A percentile compares a stretch with the other conserved stretches of the same genome.
Conservation (phyloP, 2,113 vertebrate genomes). For the Sclerurus mexicanus region DNA sequence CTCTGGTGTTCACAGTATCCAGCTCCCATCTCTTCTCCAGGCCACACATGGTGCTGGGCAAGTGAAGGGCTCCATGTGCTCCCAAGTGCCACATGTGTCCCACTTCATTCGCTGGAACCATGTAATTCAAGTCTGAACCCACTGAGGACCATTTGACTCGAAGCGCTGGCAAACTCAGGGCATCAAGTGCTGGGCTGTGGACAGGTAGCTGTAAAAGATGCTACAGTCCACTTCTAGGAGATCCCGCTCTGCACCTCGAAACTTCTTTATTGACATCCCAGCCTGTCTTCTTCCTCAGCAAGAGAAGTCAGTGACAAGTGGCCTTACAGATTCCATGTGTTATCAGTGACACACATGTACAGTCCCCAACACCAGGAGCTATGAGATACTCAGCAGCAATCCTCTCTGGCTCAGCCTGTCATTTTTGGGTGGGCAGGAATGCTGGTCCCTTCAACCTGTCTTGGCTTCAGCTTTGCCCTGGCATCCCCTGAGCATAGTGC, state of each 20-base stretch:
- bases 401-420: neutral
- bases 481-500: neutral
- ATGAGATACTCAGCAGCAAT: neutral
- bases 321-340: neutral
- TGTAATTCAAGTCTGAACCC: neutral
- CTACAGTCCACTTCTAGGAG: neutral
- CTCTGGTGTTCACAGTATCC: neutral
- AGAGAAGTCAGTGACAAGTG: neutral
- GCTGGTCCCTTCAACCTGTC: neutral
- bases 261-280: neutral
- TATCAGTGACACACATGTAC: fast-evolving
- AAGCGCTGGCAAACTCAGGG: neutral
- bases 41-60: fast-evolving
- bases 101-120: neutral
- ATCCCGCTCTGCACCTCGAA: neutral
- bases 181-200: neutral
- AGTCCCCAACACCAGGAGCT: neutral
- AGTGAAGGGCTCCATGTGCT: neutral
- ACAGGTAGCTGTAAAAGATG: neutral
- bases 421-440: neutral
- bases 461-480: neutral
- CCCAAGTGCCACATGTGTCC: neutral
- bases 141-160: neutral
- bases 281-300: neutral
- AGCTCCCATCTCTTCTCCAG: neutral